A percentile compares a stretch with the other conserved stretches of the same genome.
Evolutionary conservation across 2,888 invertebrate species (phyloP).

Genomic region (Drosophila anomalata): DNA sequence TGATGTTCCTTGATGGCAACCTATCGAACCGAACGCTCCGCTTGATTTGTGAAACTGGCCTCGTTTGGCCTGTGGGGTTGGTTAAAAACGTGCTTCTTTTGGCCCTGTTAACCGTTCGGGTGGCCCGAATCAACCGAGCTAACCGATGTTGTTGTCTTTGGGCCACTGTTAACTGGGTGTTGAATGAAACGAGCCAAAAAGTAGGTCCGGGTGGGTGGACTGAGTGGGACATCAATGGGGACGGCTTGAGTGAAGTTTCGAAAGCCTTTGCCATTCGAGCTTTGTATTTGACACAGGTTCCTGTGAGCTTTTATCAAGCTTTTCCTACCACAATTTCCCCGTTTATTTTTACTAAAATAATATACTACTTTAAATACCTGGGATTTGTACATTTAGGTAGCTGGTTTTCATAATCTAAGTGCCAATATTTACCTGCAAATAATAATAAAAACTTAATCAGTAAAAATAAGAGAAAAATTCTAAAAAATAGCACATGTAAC

Average conservation of each 20-base stretch:
- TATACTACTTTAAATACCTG: conserved; percentile 60
- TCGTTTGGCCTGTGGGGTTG: conserved; percentile 66
- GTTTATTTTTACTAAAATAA: conserved; percentile 7
- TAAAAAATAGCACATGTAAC: conserved; percentile 37
- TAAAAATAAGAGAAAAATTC: background rate
- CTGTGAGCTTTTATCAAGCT: conserved; percentile 8
- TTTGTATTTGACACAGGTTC: background rate
- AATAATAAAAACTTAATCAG: conserved; percentile 38
- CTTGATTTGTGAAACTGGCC: conserved; percentile 80
- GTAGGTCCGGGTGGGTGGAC: conserved; percentile 20
- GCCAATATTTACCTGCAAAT: conserved; percentile 73
- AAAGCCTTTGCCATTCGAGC: conserved; percentile 21
- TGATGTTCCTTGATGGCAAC: conserved; percentile 54
- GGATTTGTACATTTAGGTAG: conserved; percentile 24
- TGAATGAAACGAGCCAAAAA: conserved; percentile 28
- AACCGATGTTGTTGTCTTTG: conserved; percentile 36
- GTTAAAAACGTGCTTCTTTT: conserved; percentile 60
- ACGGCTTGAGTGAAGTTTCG: conserved; percentile 27
- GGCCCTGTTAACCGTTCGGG: conserved; percentile 44
- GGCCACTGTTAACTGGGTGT: conserved; percentile 62
- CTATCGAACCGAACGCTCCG: conserved; percentile 79
- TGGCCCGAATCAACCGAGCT: conserved; percentile 34
- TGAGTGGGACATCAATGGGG: conserved; percentile 32
- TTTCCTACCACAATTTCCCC: conserved; percentile 18
- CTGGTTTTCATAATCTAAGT: conserved; percentile 16